Conservation (phyloP, 2,797 vertebrate genomes). For the Anomalospiza imberbis region DNA sequence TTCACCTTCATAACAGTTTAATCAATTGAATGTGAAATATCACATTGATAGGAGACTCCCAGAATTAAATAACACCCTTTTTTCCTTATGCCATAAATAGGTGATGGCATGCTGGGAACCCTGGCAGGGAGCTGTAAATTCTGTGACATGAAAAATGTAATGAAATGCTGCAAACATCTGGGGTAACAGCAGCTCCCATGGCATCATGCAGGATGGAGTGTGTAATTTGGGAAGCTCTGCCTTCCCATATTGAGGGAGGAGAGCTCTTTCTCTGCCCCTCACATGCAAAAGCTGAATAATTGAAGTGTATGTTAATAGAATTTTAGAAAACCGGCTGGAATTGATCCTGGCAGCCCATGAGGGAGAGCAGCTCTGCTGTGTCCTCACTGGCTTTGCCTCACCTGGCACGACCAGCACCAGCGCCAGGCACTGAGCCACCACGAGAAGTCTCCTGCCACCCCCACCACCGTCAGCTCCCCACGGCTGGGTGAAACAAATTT, state of each 20-base stretch:
- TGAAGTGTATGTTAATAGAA: background rate
- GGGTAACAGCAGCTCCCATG: background rate
- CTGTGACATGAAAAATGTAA: background rate
- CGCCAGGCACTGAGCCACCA: accelerated
- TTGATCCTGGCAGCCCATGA: background rate
- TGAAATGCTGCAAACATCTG: background rate
- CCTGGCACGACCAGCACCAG: background rate
- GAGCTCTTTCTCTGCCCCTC: background rate
- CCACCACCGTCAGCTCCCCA: background rate
- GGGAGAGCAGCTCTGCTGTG: background rate
- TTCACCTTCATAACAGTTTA: background rate
- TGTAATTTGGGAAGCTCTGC: background rate
- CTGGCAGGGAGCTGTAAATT: background rate
- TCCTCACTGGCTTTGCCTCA: background rate
- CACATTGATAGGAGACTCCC: background rate
- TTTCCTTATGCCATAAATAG: background rate
- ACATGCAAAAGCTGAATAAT: background rate
- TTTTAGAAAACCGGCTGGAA: background rate
- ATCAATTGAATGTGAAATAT: background rate
- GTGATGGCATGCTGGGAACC: background rate
- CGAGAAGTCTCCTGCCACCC: background rate
- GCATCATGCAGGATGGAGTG: background rate
- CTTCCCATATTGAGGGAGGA: background rate
- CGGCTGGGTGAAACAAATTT: background rate
- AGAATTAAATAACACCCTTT: background rate